Evolutionary conservation across 2,113 vertebrate genomes (phyloP).

Genomic region (Epinephelus fuscoguttatus): DNA sequence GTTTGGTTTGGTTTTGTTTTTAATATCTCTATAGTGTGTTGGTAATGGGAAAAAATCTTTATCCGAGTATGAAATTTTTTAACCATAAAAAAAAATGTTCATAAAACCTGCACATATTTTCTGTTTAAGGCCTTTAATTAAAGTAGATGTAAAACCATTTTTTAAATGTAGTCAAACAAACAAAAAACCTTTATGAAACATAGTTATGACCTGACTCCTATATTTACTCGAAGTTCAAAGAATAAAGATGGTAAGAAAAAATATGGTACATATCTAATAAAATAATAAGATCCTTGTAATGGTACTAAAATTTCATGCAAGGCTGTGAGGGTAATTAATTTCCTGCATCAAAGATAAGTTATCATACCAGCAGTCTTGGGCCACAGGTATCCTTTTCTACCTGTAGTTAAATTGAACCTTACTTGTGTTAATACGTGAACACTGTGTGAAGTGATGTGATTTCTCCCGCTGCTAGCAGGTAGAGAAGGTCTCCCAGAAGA

Average conservation of each 20-base stretch:
- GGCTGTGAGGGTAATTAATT: neutral
- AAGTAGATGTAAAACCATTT: too few relatives aligned
- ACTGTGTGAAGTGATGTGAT: neutral
- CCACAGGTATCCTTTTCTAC: too few relatives aligned
- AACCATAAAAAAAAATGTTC: neutral
- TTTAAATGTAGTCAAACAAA: too few relatives aligned
- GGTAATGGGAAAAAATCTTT: too few relatives aligned
- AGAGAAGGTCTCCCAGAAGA: neutral
- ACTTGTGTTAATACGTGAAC: neutral
- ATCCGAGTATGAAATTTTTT: neutral
- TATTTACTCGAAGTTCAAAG: too few relatives aligned
- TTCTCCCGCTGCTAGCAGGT: constrained; percentile 2
- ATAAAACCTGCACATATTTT: neutral
- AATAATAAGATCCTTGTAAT: neutral
- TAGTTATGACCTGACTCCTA: too few relatives aligned
- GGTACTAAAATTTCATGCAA: neutral
- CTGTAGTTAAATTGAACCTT: neutral
- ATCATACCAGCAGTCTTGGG: neutral
- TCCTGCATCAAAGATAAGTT: neutral
- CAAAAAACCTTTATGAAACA: too few relatives aligned
- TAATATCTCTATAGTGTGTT: too few relatives aligned
- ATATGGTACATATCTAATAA: neutral
- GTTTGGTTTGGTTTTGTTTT: too few relatives aligned
- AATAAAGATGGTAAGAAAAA: neutral
- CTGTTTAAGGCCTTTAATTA: too few relatives aligned